Conservation (phyloP, 2,888 invertebrate genomes). For the Icerya purchasi region DNA sequence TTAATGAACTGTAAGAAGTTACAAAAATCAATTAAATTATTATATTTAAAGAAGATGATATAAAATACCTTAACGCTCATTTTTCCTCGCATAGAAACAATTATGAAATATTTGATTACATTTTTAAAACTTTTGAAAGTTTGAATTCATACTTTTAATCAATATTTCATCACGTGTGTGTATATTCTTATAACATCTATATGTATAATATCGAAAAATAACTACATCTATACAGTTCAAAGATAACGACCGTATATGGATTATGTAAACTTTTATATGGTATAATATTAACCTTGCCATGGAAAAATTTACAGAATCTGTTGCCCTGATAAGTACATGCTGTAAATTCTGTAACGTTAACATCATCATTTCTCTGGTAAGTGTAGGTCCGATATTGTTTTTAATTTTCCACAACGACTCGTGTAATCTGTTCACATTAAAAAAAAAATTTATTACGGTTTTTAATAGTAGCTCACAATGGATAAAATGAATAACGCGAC, state of each 20-base stretch:
- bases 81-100: no score
- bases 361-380: conserved; percentile 65
- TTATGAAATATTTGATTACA: no score
- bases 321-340: conserved; percentile 52
- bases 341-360: conserved; percentile 73
- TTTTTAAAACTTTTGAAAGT: no score
- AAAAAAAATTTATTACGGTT: background rate
- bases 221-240: background rate
- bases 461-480: background rate
- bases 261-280: background rate
- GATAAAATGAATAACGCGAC: no score
- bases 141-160: no score
- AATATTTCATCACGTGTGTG: no score
- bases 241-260: no score
- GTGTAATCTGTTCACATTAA: conserved; percentile 32
- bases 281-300: conserved; percentile 30
- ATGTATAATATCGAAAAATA: background rate
- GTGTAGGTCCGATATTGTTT: conserved; percentile 30
- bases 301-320: conserved; percentile 37
- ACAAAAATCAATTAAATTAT: no score
- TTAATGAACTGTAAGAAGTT: no score
- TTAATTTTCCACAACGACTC: conserved; percentile 57
- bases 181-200: no score
- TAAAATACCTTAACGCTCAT: no score
- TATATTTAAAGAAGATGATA: no score